These are phyloP conservation scores for Cirrhinus mrigala DNA, from an alignment of 2,797 vertebrate species.

Conservation along the genomic window DNA sequence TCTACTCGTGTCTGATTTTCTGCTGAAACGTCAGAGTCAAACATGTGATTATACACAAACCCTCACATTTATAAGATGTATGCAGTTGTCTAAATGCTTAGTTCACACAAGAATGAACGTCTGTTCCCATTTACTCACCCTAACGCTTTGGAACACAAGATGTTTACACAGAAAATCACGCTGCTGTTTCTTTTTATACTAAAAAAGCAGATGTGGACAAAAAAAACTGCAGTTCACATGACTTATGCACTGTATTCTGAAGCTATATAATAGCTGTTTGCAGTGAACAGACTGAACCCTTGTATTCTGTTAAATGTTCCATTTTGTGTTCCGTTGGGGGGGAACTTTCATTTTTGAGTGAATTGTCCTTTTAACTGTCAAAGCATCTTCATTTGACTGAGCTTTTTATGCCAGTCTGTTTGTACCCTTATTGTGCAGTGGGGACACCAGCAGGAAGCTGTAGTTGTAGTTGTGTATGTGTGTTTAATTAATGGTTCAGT, in stretches of 20 bases:
- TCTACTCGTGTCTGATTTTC: not conserved
- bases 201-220: not conserved
- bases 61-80: not conserved
- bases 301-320: no score
- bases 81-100: not conserved
- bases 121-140: not conserved
- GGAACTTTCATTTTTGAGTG: not conserved
- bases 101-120: not conserved
- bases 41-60: not conserved
- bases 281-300: not conserved
- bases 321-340: not conserved
- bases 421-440: not conserved
- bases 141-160: not conserved
- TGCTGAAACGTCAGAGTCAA: not conserved
- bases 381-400: not conserved
- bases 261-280: not conserved
- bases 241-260: not conserved
- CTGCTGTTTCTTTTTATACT: not conserved
- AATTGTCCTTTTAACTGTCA: not conserved
- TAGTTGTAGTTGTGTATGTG: constrained; percentile 5
- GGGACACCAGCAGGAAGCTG: constrained; percentile 7
- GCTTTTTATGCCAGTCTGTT: not conserved
- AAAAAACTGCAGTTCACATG: not conserved
- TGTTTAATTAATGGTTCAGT: constrained; percentile 54
- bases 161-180: not conserved